Evolutionary conservation across 2,797 vertebrate species (phyloP).

Genomic region (Muscicapa comitata): DNA sequence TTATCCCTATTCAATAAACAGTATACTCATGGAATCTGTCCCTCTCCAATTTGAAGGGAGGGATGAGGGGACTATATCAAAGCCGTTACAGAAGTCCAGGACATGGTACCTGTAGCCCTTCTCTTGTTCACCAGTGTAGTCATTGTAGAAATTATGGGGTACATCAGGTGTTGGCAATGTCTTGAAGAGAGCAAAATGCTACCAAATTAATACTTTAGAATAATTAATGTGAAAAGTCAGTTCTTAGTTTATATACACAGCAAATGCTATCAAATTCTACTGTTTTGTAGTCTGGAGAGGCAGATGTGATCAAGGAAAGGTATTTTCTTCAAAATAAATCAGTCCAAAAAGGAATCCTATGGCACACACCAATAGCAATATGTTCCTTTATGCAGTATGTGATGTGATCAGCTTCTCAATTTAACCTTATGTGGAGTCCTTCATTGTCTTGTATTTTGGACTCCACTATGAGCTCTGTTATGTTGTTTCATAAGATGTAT

Average conservation of each 20-base stretch:
- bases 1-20: not conserved
- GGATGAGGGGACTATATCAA: no score
- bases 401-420: not conserved
- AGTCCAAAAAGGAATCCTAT: not conserved
- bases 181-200: not conserved
- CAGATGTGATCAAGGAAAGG: not conserved
- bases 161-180: not conserved
- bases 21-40: not conserved
- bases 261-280: not conserved
- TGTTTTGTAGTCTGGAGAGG: not conserved
- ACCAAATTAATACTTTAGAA: not conserved
- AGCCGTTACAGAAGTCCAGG: not conserved
- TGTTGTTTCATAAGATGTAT: not conserved
- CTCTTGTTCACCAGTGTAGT: not conserved
- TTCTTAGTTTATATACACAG: not conserved
- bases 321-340: not conserved
- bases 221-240: not conserved
- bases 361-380: accelerated
- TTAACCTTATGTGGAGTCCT: not conserved
- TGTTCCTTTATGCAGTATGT: not conserved
- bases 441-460: not conserved
- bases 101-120: not conserved
- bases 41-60: not conserved
- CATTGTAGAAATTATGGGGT: not conserved
- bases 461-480: not conserved